Evolutionary conservation across 2,888 invertebrate genomes (phyloP).

Genomic region (Heliconius erato): DNA sequence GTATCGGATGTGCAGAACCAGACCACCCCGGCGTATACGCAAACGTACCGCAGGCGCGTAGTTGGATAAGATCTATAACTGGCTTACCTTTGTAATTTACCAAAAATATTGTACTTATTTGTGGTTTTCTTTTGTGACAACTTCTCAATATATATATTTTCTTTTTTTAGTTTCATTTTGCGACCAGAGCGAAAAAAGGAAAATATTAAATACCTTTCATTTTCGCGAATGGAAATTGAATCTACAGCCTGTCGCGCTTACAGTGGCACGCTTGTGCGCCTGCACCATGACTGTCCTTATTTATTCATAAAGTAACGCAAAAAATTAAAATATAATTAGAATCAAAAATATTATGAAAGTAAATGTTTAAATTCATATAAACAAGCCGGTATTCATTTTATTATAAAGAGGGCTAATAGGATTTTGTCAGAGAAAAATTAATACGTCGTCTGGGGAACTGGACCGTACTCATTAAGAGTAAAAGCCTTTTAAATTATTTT

Average conservation of each 20-base stretch:
- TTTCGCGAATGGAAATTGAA: too few relatives aligned
- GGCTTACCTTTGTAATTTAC: conserved; percentile 67
- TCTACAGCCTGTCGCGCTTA: too few relatives aligned
- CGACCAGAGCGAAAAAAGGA: too few relatives aligned
- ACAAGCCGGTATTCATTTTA: conserved; percentile 35
- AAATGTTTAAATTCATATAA: conserved; percentile 25
- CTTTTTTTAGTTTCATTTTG: too few relatives aligned
- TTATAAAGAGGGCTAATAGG: conserved; percentile 43
- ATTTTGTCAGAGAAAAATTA: conserved; percentile 48
- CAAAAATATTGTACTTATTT: neutral
- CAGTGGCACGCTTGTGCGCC: too few relatives aligned
- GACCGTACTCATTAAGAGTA: conserved; percentile 37
- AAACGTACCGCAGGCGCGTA: conserved; percentile 71
- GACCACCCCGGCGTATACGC: conserved; percentile 86
- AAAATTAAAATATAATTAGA: neutral
- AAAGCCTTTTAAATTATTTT: conserved; percentile 37
- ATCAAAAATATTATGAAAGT: neutral
- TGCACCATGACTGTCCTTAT: too few relatives aligned
- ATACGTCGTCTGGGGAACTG: conserved; percentile 41
- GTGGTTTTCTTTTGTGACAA: neutral
- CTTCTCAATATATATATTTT: too few relatives aligned
- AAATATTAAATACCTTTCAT: too few relatives aligned
- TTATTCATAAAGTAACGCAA: too few relatives aligned
- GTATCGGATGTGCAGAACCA: conserved; percentile 82
- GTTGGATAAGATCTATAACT: conserved; percentile 76